Evolutionary conservation across 2,113 vertebrate species (phyloP).

Genomic region (Tauraco erythrolophus): DNA sequence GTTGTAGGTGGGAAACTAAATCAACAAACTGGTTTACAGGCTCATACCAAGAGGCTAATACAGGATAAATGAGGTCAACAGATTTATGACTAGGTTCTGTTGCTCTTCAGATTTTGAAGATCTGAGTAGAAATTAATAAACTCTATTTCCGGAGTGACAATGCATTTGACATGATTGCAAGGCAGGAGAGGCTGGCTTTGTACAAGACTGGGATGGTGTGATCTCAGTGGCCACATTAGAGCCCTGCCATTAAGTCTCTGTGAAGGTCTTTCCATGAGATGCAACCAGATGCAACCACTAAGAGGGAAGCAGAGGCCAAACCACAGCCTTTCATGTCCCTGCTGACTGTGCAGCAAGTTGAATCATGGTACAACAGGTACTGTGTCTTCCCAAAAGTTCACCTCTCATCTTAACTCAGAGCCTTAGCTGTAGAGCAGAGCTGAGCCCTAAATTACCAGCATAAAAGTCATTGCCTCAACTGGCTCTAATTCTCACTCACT

Average conservation of each 20-base stretch:
- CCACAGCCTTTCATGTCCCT: neutral
- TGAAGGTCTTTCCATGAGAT: neutral
- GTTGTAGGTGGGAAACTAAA: neutral
- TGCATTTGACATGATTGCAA: neutral
- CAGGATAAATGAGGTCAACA: neutral
- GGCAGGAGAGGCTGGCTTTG: neutral
- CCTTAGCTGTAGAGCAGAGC: neutral
- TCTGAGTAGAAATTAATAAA: neutral
- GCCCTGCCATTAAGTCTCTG: neutral
- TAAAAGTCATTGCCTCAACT: neutral
- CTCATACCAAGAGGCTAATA: neutral
- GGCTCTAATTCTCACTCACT: neutral
- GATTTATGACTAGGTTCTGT: neutral
- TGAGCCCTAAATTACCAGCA: neutral
- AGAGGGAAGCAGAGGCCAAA: neutral
- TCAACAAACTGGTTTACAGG: neutral
- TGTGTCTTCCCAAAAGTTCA: neutral
- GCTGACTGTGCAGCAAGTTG: neutral
- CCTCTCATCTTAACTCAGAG: neutral
- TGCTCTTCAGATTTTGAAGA: neutral
- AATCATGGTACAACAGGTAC: neutral
- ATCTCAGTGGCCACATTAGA: neutral
- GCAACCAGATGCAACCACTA: neutral
- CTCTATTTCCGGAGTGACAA: neutral
- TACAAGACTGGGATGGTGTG: fast-evolving